phyloP scores from a whole-genome alignment of 1,140 invertebrate genomes.

The Drosophila grimshawi region DNA sequence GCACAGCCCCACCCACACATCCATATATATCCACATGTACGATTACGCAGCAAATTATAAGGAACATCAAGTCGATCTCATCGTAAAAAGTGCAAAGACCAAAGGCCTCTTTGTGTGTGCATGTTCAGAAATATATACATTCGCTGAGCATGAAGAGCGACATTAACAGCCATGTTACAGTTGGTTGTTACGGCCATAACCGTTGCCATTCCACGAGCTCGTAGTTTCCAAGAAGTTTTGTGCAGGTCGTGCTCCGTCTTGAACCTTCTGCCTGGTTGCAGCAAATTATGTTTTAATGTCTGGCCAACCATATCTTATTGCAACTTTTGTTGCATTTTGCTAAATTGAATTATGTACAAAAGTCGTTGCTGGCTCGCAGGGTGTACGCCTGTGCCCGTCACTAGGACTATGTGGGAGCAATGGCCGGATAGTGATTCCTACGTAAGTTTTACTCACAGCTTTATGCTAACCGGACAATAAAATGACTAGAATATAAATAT shows the following conservation, averaged over 20 bases:
- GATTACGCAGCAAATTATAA: conserved; percentile 31
- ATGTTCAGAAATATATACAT: conserved; percentile 12
- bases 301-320: conserved; percentile 70
- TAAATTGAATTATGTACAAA: conserved; percentile 74
- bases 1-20: conserved; percentile 22
- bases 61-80: conserved; percentile 13
- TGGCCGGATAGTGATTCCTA: not conserved
- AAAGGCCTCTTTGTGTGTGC: conserved; percentile 30
- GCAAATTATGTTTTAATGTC: conserved; percentile 75
- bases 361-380: conserved; percentile 16
- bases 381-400: not conserved
- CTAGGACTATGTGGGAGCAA: not conserved
- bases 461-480: not conserved
- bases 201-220: conserved; percentile 10
- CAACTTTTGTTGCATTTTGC: conserved; percentile 75
- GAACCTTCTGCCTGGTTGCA: conserved; percentile 23
- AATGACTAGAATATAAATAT: not conserved
- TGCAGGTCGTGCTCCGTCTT: not conserved
- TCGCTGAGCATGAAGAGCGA: conserved; percentile 16
- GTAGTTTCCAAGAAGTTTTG: conserved; percentile 49
- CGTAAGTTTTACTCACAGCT: not conserved
- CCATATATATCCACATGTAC: conserved; percentile 16
- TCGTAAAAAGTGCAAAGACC: conserved; percentile 53
- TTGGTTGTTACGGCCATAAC: conserved; percentile 22
- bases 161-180: conserved; percentile 40